phyloP scores from a whole-genome alignment of 2,113 vertebrate genomes.

The Pao palembangensis region DNA sequence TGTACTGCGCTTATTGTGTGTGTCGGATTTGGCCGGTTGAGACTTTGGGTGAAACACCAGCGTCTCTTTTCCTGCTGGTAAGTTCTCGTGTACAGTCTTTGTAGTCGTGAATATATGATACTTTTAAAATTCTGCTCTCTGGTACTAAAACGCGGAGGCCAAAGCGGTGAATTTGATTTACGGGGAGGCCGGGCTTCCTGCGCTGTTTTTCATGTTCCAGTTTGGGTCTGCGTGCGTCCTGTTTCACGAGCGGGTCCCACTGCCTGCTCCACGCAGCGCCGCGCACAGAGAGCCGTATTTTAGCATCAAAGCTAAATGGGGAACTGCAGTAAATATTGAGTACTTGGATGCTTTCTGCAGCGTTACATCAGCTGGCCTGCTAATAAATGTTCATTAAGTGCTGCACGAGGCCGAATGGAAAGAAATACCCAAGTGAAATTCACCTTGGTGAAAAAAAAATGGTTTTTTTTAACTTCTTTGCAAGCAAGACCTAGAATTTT shows the following conservation, averaged over 20 bases:
- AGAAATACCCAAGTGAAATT: conserved; percentile 44
- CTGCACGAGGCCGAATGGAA: conserved; percentile 43
- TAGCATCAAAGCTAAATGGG: conserved; percentile 63
- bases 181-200: conserved; percentile 25
- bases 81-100: conserved; percentile 44
- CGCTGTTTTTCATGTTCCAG: conserved; percentile 19
- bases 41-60: conserved; percentile 1
- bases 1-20: conserved; percentile 32
- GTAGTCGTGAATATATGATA: conserved; percentile 26
- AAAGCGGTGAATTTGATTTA: conserved; percentile 46
- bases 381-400: conserved; percentile 65
- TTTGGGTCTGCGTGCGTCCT: conserved; percentile 22
- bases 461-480: no score
- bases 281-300: conserved; percentile 63
- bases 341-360: conserved; percentile 63
- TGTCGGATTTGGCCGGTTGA: conserved; percentile 45
- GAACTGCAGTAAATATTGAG: conserved; percentile 65
- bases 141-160: not conserved
- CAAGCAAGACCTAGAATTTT: no score
- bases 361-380: conserved; percentile 70
- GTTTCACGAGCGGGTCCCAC: conserved; percentile 46
- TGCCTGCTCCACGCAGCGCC: conserved; percentile 48
- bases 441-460: not conserved
- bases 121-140: conserved; percentile 1
- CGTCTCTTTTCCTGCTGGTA: conserved; percentile 31